Evolutionary conservation across 1,140 invertebrate species (phyloP).

Genomic region (Nymphalis io): DNA sequence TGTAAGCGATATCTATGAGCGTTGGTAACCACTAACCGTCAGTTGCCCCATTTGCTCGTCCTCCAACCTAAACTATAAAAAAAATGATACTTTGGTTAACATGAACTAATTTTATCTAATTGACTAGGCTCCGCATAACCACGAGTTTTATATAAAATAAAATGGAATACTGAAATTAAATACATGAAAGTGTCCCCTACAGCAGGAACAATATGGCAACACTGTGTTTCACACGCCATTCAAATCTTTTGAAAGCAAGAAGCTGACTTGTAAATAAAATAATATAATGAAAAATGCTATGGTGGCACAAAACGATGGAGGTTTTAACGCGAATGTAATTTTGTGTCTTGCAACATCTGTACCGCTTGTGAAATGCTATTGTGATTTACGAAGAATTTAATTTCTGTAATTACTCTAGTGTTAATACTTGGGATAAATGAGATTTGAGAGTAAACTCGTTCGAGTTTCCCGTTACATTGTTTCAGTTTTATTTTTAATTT

Average conservation of each 20-base stretch:
- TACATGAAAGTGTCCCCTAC: constrained; percentile 11
- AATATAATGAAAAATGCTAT: constrained; percentile 52
- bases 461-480: not conserved
- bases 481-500: not conserved
- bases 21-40: too few species aligned
- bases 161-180: not conserved
- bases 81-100: too few species aligned
- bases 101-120: too few species aligned
- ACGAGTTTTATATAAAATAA: not conserved
- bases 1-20: too few species aligned
- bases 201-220: constrained; percentile 33
- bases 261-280: constrained; percentile 59
- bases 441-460: constrained; percentile 16
- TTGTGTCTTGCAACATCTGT: constrained; percentile 37
- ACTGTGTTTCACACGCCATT: constrained; percentile 47
- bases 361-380: constrained; percentile 29
- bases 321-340: constrained; percentile 45
- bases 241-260: constrained; percentile 50
- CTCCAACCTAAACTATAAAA: too few species aligned
- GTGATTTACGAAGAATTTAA: constrained; percentile 34
- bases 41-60: too few species aligned
- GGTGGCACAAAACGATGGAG: constrained; percentile 18
- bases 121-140: too few species aligned
- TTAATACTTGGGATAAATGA: constrained; percentile 24
- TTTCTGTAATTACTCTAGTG: constrained; percentile 32